Conservation (phyloP, 2,888 invertebrate species). For the Platycnemis pennipes region DNA sequence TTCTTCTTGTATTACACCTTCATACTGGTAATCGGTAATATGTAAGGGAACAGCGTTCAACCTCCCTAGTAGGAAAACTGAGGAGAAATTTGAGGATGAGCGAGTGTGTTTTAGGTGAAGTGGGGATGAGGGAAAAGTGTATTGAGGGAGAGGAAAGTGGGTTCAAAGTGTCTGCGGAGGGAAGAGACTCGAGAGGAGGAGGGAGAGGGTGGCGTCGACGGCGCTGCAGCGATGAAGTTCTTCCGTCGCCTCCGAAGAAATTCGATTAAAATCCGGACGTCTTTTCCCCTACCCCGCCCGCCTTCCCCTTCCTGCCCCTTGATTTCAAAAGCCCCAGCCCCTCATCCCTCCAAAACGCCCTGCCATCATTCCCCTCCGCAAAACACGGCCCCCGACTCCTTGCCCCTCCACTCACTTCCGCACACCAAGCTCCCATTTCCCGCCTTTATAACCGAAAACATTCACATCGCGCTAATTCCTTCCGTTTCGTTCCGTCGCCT, state of each 20-base stretch:
- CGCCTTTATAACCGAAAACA: conserved; percentile 38
- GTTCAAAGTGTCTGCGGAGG: too few relatives aligned
- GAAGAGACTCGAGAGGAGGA: neutral
- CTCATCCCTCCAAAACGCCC: neutral
- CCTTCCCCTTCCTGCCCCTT: neutral
- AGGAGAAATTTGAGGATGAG: too few relatives aligned
- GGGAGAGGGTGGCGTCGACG: conserved; percentile 21
- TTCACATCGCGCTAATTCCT: conserved; percentile 50
- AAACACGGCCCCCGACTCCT: neutral
- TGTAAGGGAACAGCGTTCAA: too few relatives aligned
- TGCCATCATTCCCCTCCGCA: neutral
- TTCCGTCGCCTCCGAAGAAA: conserved; percentile 42
- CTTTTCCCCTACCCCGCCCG: neutral
- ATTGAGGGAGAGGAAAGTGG: too few relatives aligned
- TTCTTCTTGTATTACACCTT: too few relatives aligned
- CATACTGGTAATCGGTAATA: too few relatives aligned
- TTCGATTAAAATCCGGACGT: conserved; percentile 33
- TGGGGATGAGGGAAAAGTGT: too few relatives aligned
- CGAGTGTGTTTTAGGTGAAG: too few relatives aligned
- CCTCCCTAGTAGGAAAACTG: too few relatives aligned
- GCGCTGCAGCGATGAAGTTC: conserved; percentile 39
- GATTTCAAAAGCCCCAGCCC: neutral
- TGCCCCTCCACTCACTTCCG: neutral
- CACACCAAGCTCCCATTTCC: neutral
- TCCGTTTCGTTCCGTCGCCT: conserved; percentile 8